Evolutionary conservation across 1,140 invertebrate species (phyloP), one percentile per base, ranked within the genome.

Genomic region (Drosophila kepulauana): DNA sequence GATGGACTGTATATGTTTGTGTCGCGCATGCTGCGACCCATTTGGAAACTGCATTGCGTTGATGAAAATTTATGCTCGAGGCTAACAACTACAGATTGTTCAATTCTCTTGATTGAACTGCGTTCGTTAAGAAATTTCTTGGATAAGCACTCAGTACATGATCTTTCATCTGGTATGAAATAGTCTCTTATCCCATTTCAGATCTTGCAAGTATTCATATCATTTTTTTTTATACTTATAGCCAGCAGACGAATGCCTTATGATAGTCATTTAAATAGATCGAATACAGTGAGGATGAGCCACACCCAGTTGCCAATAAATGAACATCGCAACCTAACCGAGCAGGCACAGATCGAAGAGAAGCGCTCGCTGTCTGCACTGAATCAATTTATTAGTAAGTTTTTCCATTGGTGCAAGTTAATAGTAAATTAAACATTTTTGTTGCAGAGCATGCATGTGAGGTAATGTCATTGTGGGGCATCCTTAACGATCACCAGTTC

Each of bases 1-100:
- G 97, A 98, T 92, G 98, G 97, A 1, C 93, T 99, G 0, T 99
- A 99, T 93, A 94, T 99, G 3, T 98, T 97, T 87, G 94, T 99
- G 6, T 95, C 96, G 25, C 94, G 98, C 73, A 96, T 99, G 78
- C 92, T 99, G 5, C 93, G 97, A 63, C 96, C 97, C 0, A 94
- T 98, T 64, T 98, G 97, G 97, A 95, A 95, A 80, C 91, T 95
- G 64, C 94, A 94, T 74, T 96, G 96, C 78, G 95, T 97, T 3
- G 94, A 91, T 59, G 46, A 68, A 0, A 63, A 88, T 20, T 69
- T 93, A n/a, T 76, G 92, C n/a, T 94, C 94, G 54, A 93, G 88
- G 11, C 81, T 94, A 5, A 93, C 91, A 0, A 90, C 93, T 1
- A 91, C 84, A 38, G 94, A 94, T 74, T 94, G 94, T 66, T 86